These are phyloP conservation scores for Hipposideros larvatus DNA, from an alignment of 2,797 vertebrate species.

Conservation along the genomic window DNA sequence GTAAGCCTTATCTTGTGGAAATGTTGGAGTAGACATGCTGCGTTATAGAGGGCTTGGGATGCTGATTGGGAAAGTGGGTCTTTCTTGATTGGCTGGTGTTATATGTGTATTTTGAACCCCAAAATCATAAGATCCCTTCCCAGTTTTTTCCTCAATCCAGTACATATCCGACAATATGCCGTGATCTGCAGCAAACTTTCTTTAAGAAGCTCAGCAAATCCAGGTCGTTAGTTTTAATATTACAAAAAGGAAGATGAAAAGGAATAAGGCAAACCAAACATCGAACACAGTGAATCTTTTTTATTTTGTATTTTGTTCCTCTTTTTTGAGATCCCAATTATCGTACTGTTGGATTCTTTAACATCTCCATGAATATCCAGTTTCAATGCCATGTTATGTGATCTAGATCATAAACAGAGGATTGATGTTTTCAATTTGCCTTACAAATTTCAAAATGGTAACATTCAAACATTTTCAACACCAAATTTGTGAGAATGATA, in stretches of 20 bases:
- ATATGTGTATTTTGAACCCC: neutral
- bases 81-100: neutral
- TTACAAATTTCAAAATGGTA: no score
- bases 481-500: no score
- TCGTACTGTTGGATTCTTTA: neutral
- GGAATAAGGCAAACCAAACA: neutral
- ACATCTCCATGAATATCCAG: no score
- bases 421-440: no score
- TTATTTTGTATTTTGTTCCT: neutral
- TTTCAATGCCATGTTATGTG: no score
- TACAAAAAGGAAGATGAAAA: neutral
- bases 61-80: neutral
- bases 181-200: neutral
- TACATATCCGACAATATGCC: neutral
- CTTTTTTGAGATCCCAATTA: neutral
- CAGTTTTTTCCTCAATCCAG: neutral
- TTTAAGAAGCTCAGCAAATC: neutral
- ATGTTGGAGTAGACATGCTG: no score
- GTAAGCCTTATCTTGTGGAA: no score
- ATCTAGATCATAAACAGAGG: no score
- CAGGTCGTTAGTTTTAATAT: neutral
- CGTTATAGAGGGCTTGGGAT: neutral
- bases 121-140: neutral
- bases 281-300: neutral
- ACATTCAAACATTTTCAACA: no score